Evolutionary conservation across 2,888 invertebrate genomes (phyloP).

Genomic region (Eumerus sabulonum): DNA sequence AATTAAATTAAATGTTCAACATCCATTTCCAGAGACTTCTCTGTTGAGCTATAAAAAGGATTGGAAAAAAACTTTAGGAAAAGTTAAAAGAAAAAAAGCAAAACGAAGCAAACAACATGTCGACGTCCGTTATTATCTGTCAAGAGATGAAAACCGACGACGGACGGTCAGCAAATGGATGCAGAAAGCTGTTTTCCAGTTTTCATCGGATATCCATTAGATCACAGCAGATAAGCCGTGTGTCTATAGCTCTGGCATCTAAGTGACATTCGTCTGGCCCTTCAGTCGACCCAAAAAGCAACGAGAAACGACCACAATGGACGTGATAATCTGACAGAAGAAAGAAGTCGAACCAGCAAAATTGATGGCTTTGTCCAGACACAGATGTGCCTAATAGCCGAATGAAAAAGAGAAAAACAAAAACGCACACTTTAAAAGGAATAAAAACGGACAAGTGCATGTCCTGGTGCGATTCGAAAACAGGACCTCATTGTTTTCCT

Average conservation of each 20-base stretch:
- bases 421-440: background rate
- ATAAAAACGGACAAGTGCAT: conserved; percentile 3
- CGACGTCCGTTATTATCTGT: conserved; percentile 55
- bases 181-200: conserved; percentile 13
- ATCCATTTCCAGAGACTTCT: conserved; percentile 11
- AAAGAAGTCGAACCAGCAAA: background rate
- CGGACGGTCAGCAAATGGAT: conserved; percentile 34
- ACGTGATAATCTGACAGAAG: conserved; percentile 6
- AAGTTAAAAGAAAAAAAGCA: no score
- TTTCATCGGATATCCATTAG: conserved; percentile 48
- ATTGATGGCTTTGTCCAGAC: conserved; percentile 17
- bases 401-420: background rate
- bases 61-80: no score
- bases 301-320: background rate
- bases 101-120: conserved; percentile 24
- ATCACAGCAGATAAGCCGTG: conserved; percentile 43
- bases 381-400: conserved; percentile 32
- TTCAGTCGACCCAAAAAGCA: conserved; percentile 3
- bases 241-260: conserved; percentile 4
- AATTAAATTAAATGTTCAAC: conserved; percentile 58
- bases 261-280: conserved; percentile 31
- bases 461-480: conserved; percentile 17
- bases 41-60: background rate
- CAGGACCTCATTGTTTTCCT: conserved; percentile 16
- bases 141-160: conserved; percentile 40